Evolutionary conservation across 2,888 invertebrate genomes (phyloP).

Genomic region (Leptopilina drosophilae): DNA sequence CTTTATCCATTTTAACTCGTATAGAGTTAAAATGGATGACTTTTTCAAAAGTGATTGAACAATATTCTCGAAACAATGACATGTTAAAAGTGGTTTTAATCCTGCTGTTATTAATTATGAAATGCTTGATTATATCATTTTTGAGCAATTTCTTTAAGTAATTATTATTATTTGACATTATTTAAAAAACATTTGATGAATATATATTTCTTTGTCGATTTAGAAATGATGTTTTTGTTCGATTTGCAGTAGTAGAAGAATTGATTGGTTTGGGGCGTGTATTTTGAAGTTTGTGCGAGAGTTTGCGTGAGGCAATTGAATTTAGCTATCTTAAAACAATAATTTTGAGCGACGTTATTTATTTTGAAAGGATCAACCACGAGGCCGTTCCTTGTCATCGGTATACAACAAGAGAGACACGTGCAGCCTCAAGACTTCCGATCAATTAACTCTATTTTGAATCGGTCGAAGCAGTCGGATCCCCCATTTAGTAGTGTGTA

Average conservation of each 20-base stretch:
- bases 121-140: no score
- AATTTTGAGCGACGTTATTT: conserved; percentile 14
- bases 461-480: conserved; percentile 54
- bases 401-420: conserved; percentile 64
- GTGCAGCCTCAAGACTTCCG: conserved; percentile 76
- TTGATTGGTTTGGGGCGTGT: background rate
- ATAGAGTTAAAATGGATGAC: no score
- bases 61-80: no score
- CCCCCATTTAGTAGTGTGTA: conserved; percentile 43
- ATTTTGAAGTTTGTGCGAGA: background rate
- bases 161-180: no score
- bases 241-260: background rate
- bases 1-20: no score
- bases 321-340: background rate
- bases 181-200: no score
- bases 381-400: conserved; percentile 17
- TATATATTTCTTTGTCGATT: no score
- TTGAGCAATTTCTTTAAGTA: no score
- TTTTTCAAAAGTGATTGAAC: no score
- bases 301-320: background rate
- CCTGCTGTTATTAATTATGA: no score
- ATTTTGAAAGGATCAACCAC: conserved; percentile 23
- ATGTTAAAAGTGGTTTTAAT: no score
- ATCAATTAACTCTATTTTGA: conserved; percentile 75
- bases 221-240: no score